phyloP scores from a whole-genome alignment of 2,797 vertebrate species.

The Microctenopoma lineatum region DNA sequence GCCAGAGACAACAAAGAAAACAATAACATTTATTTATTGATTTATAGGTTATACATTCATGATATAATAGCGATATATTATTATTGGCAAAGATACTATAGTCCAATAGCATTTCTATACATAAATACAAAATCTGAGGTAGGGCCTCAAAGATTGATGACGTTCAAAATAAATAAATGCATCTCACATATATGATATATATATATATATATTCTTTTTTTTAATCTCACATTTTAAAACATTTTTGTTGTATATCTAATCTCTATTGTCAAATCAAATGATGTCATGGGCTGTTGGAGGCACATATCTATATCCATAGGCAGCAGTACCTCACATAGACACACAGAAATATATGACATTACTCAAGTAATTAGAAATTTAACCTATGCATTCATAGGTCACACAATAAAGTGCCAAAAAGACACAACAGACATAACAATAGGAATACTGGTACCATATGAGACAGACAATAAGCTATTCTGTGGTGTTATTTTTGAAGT shows the following conservation, averaged over 20 bases:
- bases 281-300: constrained; percentile 88
- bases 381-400: constrained; percentile 94
- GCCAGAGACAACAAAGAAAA: constrained; percentile 83
- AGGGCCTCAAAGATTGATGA: constrained; percentile 98
- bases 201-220: constrained; percentile 72
- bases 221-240: constrained; percentile 87
- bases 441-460: constrained; percentile 83
- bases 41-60: constrained; percentile 92
- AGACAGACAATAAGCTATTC: constrained; percentile 86
- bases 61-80: constrained; percentile 95
- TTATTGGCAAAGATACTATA: constrained; percentile 98
- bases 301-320: constrained; percentile 97
- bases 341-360: constrained; percentile 94
- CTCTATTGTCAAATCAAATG: constrained; percentile 84
- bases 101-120: constrained; percentile 98
- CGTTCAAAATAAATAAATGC: constrained; percentile 90
- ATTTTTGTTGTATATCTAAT: constrained; percentile 80
- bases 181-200: constrained; percentile 84
- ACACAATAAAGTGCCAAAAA: constrained; percentile 93
- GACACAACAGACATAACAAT: constrained; percentile 88
- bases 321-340: constrained; percentile 91
- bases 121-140: constrained; percentile 99
- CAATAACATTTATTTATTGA: constrained; percentile 97
- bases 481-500: constrained; percentile 81
- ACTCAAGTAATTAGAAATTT: constrained; percentile 96